phyloP scores from a whole-genome alignment of 2,797 vertebrate genomes.

The Phalloptychus januarius region DNA sequence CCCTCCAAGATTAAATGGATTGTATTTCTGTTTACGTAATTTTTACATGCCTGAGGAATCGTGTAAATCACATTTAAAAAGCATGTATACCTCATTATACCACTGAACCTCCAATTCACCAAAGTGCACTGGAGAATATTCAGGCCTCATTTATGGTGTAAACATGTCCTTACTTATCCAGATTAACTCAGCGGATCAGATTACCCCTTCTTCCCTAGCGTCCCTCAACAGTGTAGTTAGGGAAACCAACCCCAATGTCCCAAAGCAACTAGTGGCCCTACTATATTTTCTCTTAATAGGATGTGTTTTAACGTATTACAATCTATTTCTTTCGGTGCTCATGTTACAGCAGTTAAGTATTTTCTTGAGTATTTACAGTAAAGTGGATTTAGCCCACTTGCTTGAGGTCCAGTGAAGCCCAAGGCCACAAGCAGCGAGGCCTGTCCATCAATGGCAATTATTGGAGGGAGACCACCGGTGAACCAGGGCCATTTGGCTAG shows the following conservation, averaged over 20 bases:
- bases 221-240: constrained; percentile 61
- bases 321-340: constrained; percentile 72
- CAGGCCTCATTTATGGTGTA: constrained; percentile 84
- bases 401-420: constrained; percentile 78
- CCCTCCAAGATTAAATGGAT: constrained; percentile 52
- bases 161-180: constrained; percentile 84
- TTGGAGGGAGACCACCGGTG: constrained; percentile 88
- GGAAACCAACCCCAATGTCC: constrained; percentile 63
- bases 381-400: constrained; percentile 43
- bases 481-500: constrained; percentile 85
- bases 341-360: constrained; percentile 69
- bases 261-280: constrained; percentile 71
- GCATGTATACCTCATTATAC: constrained; percentile 78
- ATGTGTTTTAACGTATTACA: constrained; percentile 81
- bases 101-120: constrained; percentile 74
- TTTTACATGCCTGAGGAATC: constrained; percentile 78
- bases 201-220: constrained; percentile 68
- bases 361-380: constrained; percentile 68
- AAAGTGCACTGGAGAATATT: constrained; percentile 80
- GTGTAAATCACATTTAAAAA: constrained; percentile 83
- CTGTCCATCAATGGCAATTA: constrained; percentile 84
- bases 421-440: constrained; percentile 84
- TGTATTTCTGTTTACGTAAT: constrained; percentile 79
- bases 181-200: constrained; percentile 80
- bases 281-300: constrained; percentile 82